Evolutionary conservation across 2,113 vertebrate genomes (phyloP).

Genomic region (Fulica atra): DNA sequence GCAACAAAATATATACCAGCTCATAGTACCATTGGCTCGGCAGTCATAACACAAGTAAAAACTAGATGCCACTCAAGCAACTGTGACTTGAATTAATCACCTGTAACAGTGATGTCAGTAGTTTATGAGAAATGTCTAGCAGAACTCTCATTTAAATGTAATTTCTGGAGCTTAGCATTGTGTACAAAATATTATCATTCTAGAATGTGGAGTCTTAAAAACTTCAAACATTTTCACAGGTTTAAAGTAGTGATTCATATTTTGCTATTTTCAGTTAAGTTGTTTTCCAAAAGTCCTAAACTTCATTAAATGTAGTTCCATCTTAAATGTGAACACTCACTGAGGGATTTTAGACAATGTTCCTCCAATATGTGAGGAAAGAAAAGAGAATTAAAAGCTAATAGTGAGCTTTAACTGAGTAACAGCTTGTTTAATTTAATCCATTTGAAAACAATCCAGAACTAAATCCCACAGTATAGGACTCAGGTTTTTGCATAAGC

Average conservation of each 20-base stretch:
- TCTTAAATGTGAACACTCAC: neutral
- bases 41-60: neutral
- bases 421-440: neutral
- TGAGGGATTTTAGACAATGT: neutral
- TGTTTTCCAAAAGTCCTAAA: neutral
- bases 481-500: neutral
- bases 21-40: neutral
- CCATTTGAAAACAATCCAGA: neutral
- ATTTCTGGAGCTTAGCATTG: neutral
- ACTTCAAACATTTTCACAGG: neutral
- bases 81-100: neutral
- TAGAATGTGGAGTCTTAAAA: neutral
- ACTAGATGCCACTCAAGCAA: neutral
- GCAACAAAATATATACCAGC: neutral
- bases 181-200: neutral
- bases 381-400: neutral
- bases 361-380: neutral
- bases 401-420: neutral
- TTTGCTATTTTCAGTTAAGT: neutral
- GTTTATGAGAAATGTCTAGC: neutral
- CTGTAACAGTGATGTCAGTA: neutral
- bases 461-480: neutral
- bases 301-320: neutral
- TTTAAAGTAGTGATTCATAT: neutral
- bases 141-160: neutral